A percentile compares a stretch with the other conserved stretches of the same genome.
These are phyloP conservation scores for Littorina saxatilis DNA, from an alignment of 1,140 invertebrate species.

Conservation along the genomic window DNA sequence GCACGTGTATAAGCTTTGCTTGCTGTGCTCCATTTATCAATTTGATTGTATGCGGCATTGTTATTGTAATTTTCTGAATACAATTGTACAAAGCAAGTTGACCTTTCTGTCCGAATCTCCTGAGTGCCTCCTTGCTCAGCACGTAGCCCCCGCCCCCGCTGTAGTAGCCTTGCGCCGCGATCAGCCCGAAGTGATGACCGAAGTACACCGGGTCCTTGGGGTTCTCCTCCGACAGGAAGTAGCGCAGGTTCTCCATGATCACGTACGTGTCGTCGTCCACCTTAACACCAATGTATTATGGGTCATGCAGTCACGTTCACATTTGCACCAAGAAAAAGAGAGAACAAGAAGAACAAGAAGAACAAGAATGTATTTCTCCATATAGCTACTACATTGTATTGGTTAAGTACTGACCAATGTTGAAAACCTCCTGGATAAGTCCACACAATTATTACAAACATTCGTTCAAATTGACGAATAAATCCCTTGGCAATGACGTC, in stretches of 20 bases:
- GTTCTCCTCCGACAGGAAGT: slow-evolving; percentile 49
- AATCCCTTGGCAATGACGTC: no score
- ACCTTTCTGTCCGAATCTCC: slow-evolving; percentile 68
- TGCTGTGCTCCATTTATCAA: no score
- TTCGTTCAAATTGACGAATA: no score
- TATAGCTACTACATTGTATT: no score
- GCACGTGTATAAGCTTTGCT: no score
- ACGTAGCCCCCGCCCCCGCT: slow-evolving; percentile 85
- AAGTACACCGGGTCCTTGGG: slow-evolving; percentile 64
- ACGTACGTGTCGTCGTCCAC: slow-evolving; percentile 81
- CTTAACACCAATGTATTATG: slow-evolving; percentile 7
- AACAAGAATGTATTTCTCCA: no score
- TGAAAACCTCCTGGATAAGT: no score
- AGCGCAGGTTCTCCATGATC: slow-evolving; percentile 74
- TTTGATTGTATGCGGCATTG: no score
- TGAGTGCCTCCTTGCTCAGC: slow-evolving; percentile 80
- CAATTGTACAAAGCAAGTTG: no score
- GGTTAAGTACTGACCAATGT: no score
- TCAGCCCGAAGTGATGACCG: slow-evolving; percentile 67
- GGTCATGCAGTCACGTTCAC: background rate
- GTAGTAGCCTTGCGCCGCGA: slow-evolving; percentile 64
- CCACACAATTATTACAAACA: no score
- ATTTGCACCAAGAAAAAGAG: background rate
- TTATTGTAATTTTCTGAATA: no score
- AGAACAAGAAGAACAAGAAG: background rate